Evolutionary conservation across 2,888 invertebrate species (phyloP), one percentile per base, ranked within the genome.

Genomic region (Sisyra terminalis): DNA sequence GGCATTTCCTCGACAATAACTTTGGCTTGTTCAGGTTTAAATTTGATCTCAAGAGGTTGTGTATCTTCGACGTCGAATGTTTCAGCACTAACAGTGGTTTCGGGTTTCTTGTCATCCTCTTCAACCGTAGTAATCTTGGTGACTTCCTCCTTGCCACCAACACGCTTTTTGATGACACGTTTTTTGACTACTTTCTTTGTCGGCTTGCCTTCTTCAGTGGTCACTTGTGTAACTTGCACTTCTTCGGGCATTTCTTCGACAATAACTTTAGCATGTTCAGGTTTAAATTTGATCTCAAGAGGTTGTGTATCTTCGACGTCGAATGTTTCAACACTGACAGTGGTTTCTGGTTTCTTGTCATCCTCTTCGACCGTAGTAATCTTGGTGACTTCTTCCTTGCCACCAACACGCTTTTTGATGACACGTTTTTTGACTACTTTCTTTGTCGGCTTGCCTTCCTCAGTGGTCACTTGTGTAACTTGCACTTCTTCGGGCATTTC

Each of bases 91-190:
- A 60, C 50, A 0, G 55, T 56, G 0, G 54, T 59, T 3, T 55
- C 50, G 0, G 61, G 58, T 10, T 49, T 48, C n/a, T 57, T 53
- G 11, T 50, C 55, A 17, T 57, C 57, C 47, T 57, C 56, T 44
- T 58, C 52, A 9, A 55, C 50, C 0, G 55, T 59, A 3, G 51
- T 43, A 29, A 59, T 57, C 50, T 59, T 56, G 9, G 61, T 52
- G 13, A 51, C 52, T 51, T 58, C 59, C 46, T 56, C 54, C 51
- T 58, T 59, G 34, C 54, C 47, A 46, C 56, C 60, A 38, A 58
- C 51, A 2, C 59, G 55, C 49, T 67, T 67, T 47, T 65, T 67
- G 10, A 69, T 66, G 2, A 62, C 53, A 44, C 63, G 61, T 10
- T 64, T 67, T 46, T 59, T 65, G 3, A 63, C 48, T 17, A 61